Base-by-base conservation (phyloP, 2,888 invertebrate species). In the Amphiduros pacificus region DNA sequence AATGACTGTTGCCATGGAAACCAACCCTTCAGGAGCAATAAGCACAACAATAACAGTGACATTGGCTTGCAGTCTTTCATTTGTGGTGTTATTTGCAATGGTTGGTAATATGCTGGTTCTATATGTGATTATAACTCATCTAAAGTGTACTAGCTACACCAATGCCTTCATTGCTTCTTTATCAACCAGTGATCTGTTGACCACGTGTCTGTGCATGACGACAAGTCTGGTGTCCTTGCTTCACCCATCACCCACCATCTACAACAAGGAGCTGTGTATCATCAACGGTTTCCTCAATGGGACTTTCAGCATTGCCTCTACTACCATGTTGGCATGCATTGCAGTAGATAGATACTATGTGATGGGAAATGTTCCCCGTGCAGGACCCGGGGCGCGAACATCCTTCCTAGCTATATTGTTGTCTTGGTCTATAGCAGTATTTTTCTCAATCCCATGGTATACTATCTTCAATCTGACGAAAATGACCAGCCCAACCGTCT, bases 21-120 rank as follows among this genome's bases (percentile, higher is more conserved):
- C n/a, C n/a, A n/a, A n/a, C n/a, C n/a, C n/a, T n/a, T n/a, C n/a
- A n/a, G n/a, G n/a, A n/a, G n/a, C n/a, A n/a, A n/a, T n/a, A n/a
- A n/a, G n/a, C n/a, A n/a, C n/a, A n/a, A n/a, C n/a, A n/a, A n/a
- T n/a, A n/a, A n/a, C n/a, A n/a, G n/a, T n/a, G n/a, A n/a, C n/a
- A n/a, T n/a, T n/a, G n/a, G n/a, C n/a, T n/a, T n/a, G n/a, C n/a
- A n/a, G n/a, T n/a, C n/a, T n/a, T n/a, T n/a, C n/a, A n/a, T n/a
- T n/a, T n/a, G n/a, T n/a, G n/a, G n/a, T n/a, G n/a, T n/a, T n/a
- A n/a, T n/a, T n/a, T n/a, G n/a, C 55, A 4, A 5, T 55, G 17
- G 3, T 55, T 22, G 55, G 55, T 6, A 55, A 55, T 26, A 2
- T 14, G 26, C n/a, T 55, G 55, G 55, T 55, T 26, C 41, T 55